Conservation (phyloP, 1,140 invertebrate species). For the Lepidostoma basale region DNA sequence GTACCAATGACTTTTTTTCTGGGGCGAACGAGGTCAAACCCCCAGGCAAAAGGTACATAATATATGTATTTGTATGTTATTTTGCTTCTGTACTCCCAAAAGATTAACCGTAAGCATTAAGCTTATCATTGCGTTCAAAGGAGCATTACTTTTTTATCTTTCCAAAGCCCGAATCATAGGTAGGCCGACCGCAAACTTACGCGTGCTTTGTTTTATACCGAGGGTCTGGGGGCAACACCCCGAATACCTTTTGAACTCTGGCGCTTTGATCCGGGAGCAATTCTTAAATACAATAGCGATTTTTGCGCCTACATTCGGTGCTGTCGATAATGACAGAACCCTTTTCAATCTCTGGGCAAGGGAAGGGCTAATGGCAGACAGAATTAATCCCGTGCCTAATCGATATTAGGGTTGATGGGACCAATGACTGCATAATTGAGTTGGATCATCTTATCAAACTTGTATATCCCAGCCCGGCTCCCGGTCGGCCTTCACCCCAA, state of each 20-base stretch:
- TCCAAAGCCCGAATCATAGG: neutral
- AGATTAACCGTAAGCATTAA: no score
- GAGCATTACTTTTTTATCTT: neutral
- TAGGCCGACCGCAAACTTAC: neutral
- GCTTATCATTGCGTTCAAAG: conserved; percentile 1
- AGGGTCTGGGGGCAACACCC: neutral
- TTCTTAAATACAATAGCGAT: conserved; percentile 7
- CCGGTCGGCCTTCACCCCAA: no score
- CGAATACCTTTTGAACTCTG: neutral
- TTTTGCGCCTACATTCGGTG: conserved; percentile 1
- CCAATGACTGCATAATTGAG: conserved; percentile 27
- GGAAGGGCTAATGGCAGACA: neutral
- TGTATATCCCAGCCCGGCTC: no score
- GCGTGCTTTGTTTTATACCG: neutral
- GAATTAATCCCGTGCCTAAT: conserved; percentile 17
- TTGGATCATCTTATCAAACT: conserved; percentile 21
- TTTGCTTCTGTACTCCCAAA: no score
- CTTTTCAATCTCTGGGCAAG: neutral
- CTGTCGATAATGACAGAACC: neutral
- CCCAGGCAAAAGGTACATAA: no score
- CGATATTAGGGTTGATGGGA: conserved; percentile 21
- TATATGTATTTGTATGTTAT: no score
- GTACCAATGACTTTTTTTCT: no score
- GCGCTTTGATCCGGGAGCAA: neutral
- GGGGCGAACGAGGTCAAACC: no score